Percentiles rank a stretch among this genome's conserved stretches.
Evolutionary conservation across 2,113 vertebrate genomes (phyloP).

Genomic region (Otocyon megalotis): DNA sequence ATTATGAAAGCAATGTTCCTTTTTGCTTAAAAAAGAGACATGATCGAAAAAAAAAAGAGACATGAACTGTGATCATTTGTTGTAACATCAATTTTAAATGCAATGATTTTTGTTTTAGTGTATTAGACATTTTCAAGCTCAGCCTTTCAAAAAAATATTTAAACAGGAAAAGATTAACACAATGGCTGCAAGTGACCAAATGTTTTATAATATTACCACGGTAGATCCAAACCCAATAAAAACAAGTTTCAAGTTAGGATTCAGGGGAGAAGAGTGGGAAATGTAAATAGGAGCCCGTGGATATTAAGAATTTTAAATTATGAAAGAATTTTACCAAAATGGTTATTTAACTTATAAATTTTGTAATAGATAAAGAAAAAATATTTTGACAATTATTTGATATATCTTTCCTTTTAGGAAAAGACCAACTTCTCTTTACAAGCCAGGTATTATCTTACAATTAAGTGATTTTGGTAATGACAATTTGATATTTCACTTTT

Average conservation of each 20-base stretch:
- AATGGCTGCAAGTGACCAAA: constrained; percentile 16
- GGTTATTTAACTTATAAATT: constrained; percentile 56
- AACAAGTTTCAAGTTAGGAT: constrained; percentile 13
- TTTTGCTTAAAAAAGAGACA: constrained; percentile 53
- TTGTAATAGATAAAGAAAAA: constrained; percentile 50
- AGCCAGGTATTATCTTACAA: constrained; percentile 55
- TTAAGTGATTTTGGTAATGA: constrained; percentile 54
- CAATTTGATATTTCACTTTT: constrained; percentile 80
- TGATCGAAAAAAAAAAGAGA: constrained; percentile 54
- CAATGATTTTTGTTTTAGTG: constrained; percentile 42
- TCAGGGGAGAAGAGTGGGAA: neutral
- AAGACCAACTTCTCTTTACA: constrained; percentile 72
- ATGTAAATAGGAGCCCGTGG: neutral
- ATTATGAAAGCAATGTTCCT: constrained; percentile 19
- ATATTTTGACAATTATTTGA: constrained; percentile 79
- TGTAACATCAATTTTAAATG: constrained; percentile 34
- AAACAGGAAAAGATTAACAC: constrained; percentile 20
- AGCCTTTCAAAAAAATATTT: neutral
- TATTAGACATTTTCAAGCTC: constrained; percentile 52
- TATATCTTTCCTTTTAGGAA: constrained; percentile 61
- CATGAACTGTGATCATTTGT: neutral
- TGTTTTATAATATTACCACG: neutral
- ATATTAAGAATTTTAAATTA: constrained; percentile 39
- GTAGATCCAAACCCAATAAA: neutral
- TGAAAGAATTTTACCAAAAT: constrained; percentile 47